Evolutionary conservation across 2,888 invertebrate species (phyloP), one percentile per base, ranked within the genome.

Genomic region (Rhopalosiphum nymphaeae): DNA sequence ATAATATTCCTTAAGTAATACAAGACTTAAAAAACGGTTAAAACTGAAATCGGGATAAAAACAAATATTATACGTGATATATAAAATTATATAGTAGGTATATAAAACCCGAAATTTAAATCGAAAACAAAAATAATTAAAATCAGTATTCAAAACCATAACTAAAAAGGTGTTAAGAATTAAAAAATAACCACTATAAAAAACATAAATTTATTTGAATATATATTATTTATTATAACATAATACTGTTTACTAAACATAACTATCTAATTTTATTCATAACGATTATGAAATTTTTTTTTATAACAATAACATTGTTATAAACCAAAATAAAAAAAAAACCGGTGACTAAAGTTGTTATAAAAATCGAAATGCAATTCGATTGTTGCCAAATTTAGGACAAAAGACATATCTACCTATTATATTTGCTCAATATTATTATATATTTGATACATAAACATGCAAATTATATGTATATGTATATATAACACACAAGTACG

Each of bases 371-470:
- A 44, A 44, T 85, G 11, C 49, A 90, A 46, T 90, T 67, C 46
- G 42, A 5, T 44, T 67, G 49, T 78, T n/a, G 67, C 67, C 90
- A 78, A 90, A 90, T 67, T 67, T 46, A n/a, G 11, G 67, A 25
- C 21, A 46, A 90, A 89, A 78, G 7, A 89, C n/a, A 29, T 86
- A 86, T 3, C 9, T 36, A 86, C 4, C 9, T 36, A 78, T 46
- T 57, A n/a, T 67, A 36, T 67, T 90, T 90, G 90, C 90, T 90
- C 90, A 90, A 90, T 78, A 67, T 78, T 90, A n/a, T 90, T 78
- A 78, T n/a, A 53, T 88, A 88, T 88, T 53, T 78, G 67, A 36
- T 36, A 49, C 29, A 1, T 49, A 88, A 53, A 36, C 29, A 29
- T 5, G 29, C 29, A 87, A 21, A 46, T n/a, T n/a, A n/a, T 29